Evolutionary conservation across 2,888 invertebrate genomes (phyloP).

Genomic region (Hanleya hanleyi): DNA sequence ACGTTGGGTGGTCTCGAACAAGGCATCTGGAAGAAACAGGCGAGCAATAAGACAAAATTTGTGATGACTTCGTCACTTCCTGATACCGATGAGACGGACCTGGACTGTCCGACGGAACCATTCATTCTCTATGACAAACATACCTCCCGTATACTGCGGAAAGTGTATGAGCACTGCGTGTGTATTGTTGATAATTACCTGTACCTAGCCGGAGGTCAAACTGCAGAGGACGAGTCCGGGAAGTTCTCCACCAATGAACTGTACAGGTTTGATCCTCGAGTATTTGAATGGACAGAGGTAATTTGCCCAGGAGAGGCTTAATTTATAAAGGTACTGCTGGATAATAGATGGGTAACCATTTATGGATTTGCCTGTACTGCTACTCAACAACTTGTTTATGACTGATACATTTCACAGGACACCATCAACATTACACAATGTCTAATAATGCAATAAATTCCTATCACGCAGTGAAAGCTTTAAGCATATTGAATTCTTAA

Average conservation of each 20-base stretch:
- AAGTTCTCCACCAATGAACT: background rate
- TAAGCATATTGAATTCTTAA: too few relatives aligned
- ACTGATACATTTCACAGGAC: too few relatives aligned
- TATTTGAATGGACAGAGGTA: constrained; percentile 9
- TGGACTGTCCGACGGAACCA: too few relatives aligned
- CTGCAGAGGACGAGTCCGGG: background rate
- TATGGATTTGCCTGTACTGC: too few relatives aligned
- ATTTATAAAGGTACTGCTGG: too few relatives aligned
- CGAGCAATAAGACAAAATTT: background rate
- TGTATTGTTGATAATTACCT: background rate
- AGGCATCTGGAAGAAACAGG: background rate
- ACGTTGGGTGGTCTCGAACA: constrained; percentile 2
- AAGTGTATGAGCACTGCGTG: constrained; percentile 1
- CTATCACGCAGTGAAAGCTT: too few relatives aligned
- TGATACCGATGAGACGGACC: background rate
- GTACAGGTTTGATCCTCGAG: constrained; percentile 3
- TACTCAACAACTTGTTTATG: too few relatives aligned
- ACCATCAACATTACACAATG: too few relatives aligned
- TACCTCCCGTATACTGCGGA: background rate
- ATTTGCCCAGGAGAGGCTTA: too few relatives aligned
- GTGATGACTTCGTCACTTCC: background rate
- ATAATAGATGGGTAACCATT: too few relatives aligned
- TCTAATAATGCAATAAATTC: too few relatives aligned
- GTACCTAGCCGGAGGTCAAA: constrained; percentile 5
- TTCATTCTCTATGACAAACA: background rate